Evolutionary conservation across 2,113 vertebrate genomes (phyloP).

Genomic region (Oenanthe melanoleuca): DNA sequence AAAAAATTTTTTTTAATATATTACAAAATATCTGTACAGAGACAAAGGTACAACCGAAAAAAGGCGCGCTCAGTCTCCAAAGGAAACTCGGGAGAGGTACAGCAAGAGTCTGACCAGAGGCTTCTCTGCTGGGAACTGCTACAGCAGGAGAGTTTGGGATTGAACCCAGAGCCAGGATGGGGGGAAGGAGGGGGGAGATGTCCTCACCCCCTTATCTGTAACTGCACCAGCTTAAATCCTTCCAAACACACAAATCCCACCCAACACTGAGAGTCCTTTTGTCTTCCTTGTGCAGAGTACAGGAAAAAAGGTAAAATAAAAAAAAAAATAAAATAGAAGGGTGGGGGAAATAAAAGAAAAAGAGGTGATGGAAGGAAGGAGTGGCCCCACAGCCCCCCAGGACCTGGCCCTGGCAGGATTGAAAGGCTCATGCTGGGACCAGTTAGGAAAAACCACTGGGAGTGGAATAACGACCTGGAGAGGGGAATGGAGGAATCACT

Average conservation of each 20-base stretch:
- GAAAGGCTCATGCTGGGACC: background rate
- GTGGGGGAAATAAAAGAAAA: fast-evolving
- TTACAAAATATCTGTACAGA: constrained; percentile 95
- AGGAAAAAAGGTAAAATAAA: background rate
- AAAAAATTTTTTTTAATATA: constrained; percentile 73
- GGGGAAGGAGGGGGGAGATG: background rate
- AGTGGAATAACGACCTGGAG: fast-evolving
- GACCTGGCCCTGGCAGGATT: background rate
- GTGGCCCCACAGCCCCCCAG: fast-evolving
- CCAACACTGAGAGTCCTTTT: background rate
- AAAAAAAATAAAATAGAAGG: fast-evolving
- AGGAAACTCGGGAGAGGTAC: constrained; percentile 67
- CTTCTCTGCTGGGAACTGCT: constrained; percentile 65
- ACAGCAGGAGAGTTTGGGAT: background rate
- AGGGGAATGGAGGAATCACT: fast-evolving
- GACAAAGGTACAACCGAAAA: constrained; percentile 78
- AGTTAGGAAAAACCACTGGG: background rate
- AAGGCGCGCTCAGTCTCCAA: constrained; percentile 73
- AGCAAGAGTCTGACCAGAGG: constrained; percentile 40
- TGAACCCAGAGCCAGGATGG: background rate
- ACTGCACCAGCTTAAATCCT: background rate
- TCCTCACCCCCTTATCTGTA: fast-evolving
- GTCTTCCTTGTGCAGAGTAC: constrained; percentile 13
- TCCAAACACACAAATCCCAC: background rate
- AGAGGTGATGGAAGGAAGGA: background rate